Base-by-base conservation (phyloP, 2,797 vertebrate genomes). In the Ara ararauna region DNA sequence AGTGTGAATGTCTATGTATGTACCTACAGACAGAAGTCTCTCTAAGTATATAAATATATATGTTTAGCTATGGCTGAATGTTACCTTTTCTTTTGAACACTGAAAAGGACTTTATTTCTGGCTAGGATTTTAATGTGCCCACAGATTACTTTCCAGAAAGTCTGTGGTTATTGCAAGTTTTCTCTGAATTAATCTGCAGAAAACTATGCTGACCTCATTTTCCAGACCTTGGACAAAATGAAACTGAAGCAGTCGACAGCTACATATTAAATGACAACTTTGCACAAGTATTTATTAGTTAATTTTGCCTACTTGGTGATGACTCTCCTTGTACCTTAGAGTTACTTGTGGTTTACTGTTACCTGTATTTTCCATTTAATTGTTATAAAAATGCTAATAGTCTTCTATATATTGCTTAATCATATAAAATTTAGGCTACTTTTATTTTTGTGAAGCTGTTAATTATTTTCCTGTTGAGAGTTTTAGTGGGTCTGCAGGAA, bases 121-220 rank as follows among this genome's bases (percentile, higher is more conserved):
- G 60, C 17, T 38, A 47, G 45, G 29, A 48, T 93, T 87, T 94
- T 82, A 68, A 78, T 72, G 17, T 45, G 7, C 23, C 14, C 16
- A 27, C 3, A 60, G 61, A 32, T 53, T 27, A 7, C 30, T 91
- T 81, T 78, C 85, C 70, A 85, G 61, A 79, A 78, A 85, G 29
- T 65, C n/a, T 76, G 62, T 78, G 40, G 48, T 89, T 91, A 64
- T 89, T 77, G 47, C 14, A 87, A 36, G 21, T 56, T 93, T 85
- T 85, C 26, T 70, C n/a, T 61, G 64, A 85, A 71, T 56, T 87
- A 87, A 92, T 82, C 81, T 87, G 68, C 64, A 92, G 84, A 87
- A 81, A 56, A 26, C 3, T 7, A 82, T 81, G 73, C 79, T 90
- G 96, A 92, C 87, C 87, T 94, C n/a, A 23, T 84, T 90, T 96